Base-by-base conservation (phyloP, 2,797 vertebrate genomes). In the Esox lucius region DNA sequence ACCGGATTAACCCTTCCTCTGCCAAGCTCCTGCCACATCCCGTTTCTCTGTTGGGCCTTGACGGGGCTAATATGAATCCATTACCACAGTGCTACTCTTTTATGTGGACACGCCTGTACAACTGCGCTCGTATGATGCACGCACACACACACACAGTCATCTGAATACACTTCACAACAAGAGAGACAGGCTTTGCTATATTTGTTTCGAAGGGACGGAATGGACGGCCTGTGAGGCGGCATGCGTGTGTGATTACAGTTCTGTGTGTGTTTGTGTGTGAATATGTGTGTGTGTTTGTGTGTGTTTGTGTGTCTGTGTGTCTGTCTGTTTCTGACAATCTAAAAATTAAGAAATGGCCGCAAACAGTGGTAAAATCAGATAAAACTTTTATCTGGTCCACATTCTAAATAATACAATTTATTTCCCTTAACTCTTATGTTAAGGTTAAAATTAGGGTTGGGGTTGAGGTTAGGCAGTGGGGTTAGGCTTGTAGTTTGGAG, bases 41-140 rank as follows among this genome's bases (percentile, higher is more conserved):
- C 78, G 85, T 91, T 91, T 86, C 83, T 88, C 77, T 78, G 74
- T 83, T 77, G 70, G 78, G 76, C 77, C 81, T 78, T 89, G 84
- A 91, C 81, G 79, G 82, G 82, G 78, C 79, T 83, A 86, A 91
- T 89, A 86, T 89, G 84, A 90, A 90, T 91, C 85, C 81, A 89
- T 91, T 88, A 87, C 86, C 85, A 81, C 89, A 85, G 81, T 73
- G 65, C 8, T 33, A 26, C 75, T 76, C 42, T 56, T 28, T 53
- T 53, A 53, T 53, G 51, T 53, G 51, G 19, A 53, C 51, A 53
- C 51, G 19, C 51, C 6, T 19, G 19, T 39, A 39, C 35, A 39
- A 39, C 35, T 39, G 35, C 4, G 7, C 35, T 39, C 51, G 53
- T 19, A n/a, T 2, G 51, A 53, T n/a, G 17, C 19, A 53, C 49